Evolutionary conservation across 2,113 vertebrate genomes (phyloP).

Genomic region (Meriones unguiculatus): DNA sequence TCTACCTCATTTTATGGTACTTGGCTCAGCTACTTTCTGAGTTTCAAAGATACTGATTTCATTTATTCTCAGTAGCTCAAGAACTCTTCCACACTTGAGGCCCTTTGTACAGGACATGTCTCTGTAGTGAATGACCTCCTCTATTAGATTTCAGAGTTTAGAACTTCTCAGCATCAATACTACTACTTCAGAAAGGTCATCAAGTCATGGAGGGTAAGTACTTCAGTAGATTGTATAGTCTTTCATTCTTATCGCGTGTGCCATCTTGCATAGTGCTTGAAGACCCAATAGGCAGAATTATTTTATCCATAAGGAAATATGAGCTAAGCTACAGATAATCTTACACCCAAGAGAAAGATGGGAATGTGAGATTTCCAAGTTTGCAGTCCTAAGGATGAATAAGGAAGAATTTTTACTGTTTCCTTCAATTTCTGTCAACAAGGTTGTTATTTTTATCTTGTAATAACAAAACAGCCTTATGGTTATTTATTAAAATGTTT

Average conservation of each 20-base stretch:
- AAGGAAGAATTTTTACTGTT: conserved; percentile 22
- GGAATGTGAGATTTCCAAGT: background rate
- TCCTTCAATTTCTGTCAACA: conserved; percentile 34
- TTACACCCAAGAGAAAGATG: background rate
- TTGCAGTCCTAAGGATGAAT: background rate
- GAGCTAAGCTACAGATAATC: conserved; percentile 32
- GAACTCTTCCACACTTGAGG: background rate
- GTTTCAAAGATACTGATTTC: background rate
- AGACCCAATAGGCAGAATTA: background rate
- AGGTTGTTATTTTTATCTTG: conserved; percentile 15
- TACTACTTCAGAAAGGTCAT: conserved; percentile 52
- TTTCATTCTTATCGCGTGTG: conserved; percentile 5
- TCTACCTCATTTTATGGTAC: background rate
- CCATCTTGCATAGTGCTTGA: background rate
- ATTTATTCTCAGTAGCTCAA: background rate
- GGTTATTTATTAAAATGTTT: conserved; percentile 33
- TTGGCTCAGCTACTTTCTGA: background rate
- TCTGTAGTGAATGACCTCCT: background rate
- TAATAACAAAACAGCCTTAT: conserved; percentile 21
- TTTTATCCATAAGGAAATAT: conserved; percentile 17
- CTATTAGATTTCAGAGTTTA: background rate
- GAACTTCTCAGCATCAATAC: conserved; percentile 7
- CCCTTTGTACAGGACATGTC: background rate
- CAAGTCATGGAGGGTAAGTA: background rate
- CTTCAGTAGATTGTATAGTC: background rate